These are phyloP conservation scores for Thalpophila matura DNA, from an alignment of 2,888 invertebrate species.

Conservation along the genomic window DNA sequence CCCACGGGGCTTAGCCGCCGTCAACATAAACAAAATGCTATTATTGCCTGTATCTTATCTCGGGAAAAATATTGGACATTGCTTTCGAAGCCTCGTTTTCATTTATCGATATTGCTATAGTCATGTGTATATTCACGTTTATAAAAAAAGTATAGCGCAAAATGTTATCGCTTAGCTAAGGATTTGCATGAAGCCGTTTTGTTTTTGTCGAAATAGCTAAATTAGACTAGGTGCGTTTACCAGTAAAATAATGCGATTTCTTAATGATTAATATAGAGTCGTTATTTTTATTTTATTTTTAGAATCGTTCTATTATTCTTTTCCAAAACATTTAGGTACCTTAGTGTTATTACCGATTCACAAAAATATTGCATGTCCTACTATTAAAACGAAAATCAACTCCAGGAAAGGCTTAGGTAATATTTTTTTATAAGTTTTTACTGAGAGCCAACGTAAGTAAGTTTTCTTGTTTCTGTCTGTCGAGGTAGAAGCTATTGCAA, in stretches of 20 bases:
- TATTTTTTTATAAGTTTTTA: conserved; percentile 48
- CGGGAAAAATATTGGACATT: conserved; percentile 77
- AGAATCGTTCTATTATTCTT: too few relatives aligned
- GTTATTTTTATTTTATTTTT: too few relatives aligned
- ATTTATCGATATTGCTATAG: conserved; percentile 68
- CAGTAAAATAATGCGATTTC: not conserved
- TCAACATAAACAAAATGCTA: conserved; percentile 88
- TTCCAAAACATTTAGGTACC: too few relatives aligned
- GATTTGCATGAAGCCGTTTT: conserved; percentile 12
- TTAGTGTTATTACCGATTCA: not conserved
- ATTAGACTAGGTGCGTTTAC: not conserved
- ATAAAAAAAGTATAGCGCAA: conserved; percentile 39
- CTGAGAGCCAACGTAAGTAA: conserved; percentile 47
- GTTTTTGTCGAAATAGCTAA: conserved; percentile 29
- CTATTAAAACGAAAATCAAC: conserved; percentile 7
- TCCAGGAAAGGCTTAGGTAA: conserved; percentile 28
- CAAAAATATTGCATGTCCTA: not conserved
- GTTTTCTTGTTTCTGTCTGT: conserved; percentile 54
- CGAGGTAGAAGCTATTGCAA: conserved; percentile 42
- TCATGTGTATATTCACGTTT: conserved; percentile 37
- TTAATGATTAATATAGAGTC: too few relatives aligned
- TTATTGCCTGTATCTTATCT: conserved; percentile 87
- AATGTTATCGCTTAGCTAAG: conserved; percentile 30
- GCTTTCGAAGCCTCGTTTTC: conserved; percentile 69
- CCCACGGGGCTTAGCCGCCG: conserved; percentile 79